These are phyloP conservation scores for Prunella strophiata DNA, from an alignment of 2,797 vertebrate species.

Conservation along the genomic window DNA sequence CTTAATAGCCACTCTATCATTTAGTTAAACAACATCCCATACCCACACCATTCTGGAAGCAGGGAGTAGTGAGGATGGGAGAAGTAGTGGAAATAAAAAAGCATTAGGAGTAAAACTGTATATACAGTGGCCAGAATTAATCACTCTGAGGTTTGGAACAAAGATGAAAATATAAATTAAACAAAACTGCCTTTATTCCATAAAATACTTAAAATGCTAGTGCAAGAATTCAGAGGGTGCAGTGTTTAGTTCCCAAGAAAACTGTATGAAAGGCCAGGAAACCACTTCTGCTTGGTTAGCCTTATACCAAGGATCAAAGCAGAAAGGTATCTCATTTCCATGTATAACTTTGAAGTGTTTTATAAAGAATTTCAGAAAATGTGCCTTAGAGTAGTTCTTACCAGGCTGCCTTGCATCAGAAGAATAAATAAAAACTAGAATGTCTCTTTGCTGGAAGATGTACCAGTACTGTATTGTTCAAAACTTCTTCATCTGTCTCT, in stretches of 20 bases:
- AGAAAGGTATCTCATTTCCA: conserved; percentile 35
- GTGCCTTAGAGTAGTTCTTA: neutral
- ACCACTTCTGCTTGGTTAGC: conserved; percentile 3
- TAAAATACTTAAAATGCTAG: conserved; percentile 1
- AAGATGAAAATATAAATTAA: conserved; percentile 29
- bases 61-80: neutral
- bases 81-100: neutral
- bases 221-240: neutral
- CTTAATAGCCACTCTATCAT: neutral
- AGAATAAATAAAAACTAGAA: neutral
- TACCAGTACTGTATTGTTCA: neutral
- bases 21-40: conserved; percentile 7
- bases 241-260: conserved; percentile 15
- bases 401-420: neutral
- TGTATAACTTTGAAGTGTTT: conserved; percentile 30
- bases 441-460: neutral
- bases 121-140: neutral
- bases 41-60: neutral
- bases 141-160: conserved; percentile 7
- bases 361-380: conserved; percentile 18
- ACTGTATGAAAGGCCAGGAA: neutral
- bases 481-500: conserved; percentile 21
- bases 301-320: conserved; percentile 23
- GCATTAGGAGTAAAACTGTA: neutral
- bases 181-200: neutral